phyloP scores from a whole-genome alignment of 1,140 invertebrate genomes.

The Metaphire vulgaris region DNA sequence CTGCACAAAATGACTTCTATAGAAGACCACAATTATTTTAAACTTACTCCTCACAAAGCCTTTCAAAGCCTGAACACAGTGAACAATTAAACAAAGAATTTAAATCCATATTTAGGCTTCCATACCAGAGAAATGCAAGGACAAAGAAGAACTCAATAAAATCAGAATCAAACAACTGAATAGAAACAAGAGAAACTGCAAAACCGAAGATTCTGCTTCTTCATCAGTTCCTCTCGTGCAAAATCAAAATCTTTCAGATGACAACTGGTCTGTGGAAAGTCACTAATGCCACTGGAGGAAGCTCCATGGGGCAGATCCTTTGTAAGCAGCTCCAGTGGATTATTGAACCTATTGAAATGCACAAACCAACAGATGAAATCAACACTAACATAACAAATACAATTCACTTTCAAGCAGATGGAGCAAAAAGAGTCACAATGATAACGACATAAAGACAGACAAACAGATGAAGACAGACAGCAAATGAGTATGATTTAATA shows the following conservation, averaged over 20 bases:
- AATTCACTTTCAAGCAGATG: conserved; percentile 5
- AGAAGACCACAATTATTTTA: no score
- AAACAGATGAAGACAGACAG: conserved; percentile 1
- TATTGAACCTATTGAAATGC: conserved; percentile 45
- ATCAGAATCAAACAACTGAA: no score
- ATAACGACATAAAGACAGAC: background rate
- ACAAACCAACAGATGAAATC: background rate
- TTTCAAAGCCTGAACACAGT: no score
- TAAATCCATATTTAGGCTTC: no score
- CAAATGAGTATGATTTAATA: conserved; percentile 10
- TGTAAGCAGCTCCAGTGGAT: conserved; percentile 44
- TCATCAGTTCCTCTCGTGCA: conserved; percentile 61
- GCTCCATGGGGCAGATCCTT: no score
- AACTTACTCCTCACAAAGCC: no score
- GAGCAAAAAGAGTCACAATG: no score
- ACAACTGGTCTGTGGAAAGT: conserved; percentile 32
- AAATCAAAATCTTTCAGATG: conserved; percentile 57
- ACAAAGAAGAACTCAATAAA: no score
- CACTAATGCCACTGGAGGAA: conserved; percentile 30
- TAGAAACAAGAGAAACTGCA: no score
- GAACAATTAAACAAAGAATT: no score
- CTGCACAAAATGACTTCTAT: no score
- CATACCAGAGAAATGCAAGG: no score
- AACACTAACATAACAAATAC: background rate
- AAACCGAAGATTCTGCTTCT: conserved; percentile 58